Conservation (phyloP, 2,113 vertebrate genomes). For the Ceuthmochares aereus region DNA sequence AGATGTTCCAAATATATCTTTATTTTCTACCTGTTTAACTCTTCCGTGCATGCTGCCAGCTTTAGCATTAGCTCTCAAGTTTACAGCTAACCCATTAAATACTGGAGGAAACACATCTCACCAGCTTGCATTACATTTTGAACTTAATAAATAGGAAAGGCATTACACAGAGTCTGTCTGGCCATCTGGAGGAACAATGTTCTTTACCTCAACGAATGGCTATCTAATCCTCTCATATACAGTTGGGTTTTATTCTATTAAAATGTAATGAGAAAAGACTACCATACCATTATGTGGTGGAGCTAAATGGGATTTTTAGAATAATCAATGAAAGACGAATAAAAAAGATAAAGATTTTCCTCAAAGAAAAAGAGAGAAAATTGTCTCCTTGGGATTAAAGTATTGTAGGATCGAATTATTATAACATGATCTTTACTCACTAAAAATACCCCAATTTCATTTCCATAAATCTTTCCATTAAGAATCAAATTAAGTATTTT, state of each 20-base stretch:
- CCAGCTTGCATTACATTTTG: conserved; percentile 56
- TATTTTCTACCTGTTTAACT: conserved; percentile 51
- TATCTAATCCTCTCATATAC: conserved; percentile 37
- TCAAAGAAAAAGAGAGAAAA: conserved; percentile 52
- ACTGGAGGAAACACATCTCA: conserved; percentile 53
- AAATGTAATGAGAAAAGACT: conserved; percentile 73
- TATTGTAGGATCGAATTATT: conserved; percentile 42
- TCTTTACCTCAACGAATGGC: conserved; percentile 33
- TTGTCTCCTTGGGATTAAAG: conserved; percentile 54
- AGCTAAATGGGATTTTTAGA: conserved; percentile 70
- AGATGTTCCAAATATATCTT: background rate
- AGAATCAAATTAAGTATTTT: conserved; percentile 17
- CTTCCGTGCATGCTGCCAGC: background rate
- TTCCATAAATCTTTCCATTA: conserved; percentile 54
- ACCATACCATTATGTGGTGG: conserved; percentile 61
- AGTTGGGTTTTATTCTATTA: conserved; percentile 69
- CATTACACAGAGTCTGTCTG: conserved; percentile 52
- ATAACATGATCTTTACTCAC: conserved; percentile 37
- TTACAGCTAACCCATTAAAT: conserved; percentile 49
- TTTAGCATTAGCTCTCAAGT: conserved; percentile 20
- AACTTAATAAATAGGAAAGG: conserved; percentile 63
- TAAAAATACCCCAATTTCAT: conserved; percentile 43
- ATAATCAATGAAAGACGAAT: conserved; percentile 74
- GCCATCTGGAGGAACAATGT: conserved; percentile 47
- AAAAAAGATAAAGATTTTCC: conserved; percentile 63